Conservation (phyloP, 2,113 vertebrate species). For the Lichenostomus cassidix region DNA sequence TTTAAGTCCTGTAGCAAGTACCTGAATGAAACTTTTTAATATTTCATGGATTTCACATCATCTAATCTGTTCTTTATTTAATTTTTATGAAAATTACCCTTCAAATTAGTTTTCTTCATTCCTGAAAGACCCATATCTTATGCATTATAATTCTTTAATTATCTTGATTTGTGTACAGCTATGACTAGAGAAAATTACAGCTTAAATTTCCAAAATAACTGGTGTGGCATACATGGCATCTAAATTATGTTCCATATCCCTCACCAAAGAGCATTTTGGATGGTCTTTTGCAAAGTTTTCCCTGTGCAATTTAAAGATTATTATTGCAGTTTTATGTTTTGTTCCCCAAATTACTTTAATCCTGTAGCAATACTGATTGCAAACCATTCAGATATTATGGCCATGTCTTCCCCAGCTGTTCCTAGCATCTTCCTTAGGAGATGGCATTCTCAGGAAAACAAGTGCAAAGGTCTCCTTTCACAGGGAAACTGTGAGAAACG, state of each 20-base stretch:
- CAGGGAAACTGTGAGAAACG: background rate
- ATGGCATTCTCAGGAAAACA: background rate
- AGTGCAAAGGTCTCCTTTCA: background rate
- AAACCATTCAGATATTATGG: background rate
- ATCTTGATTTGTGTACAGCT: slow-evolving; percentile 27
- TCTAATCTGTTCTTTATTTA: slow-evolving; percentile 43
- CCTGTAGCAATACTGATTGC: rapidly evolving
- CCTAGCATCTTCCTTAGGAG: background rate
- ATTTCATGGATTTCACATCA: slow-evolving; percentile 23
- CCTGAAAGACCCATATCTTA: slow-evolving; percentile 15
- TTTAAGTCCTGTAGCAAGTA: background rate
- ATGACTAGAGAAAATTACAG: background rate
- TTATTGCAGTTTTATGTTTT: background rate
- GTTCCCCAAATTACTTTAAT: background rate
- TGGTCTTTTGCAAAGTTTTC: background rate
- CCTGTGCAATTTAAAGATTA: background rate
- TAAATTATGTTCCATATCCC: background rate
- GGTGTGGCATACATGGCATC: background rate
- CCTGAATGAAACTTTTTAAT: slow-evolving; percentile 36
- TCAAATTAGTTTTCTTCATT: slow-evolving; percentile 43
- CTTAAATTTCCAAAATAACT: background rate
- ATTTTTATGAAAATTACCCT: slow-evolving; percentile 47
- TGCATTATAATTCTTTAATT: slow-evolving; percentile 45
- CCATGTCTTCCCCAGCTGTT: background rate
- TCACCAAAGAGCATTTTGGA: background rate